Evolutionary conservation across 2,113 vertebrate species (phyloP), one percentile per base, ranked within the genome.

Genomic region (Pao palembangensis): DNA sequence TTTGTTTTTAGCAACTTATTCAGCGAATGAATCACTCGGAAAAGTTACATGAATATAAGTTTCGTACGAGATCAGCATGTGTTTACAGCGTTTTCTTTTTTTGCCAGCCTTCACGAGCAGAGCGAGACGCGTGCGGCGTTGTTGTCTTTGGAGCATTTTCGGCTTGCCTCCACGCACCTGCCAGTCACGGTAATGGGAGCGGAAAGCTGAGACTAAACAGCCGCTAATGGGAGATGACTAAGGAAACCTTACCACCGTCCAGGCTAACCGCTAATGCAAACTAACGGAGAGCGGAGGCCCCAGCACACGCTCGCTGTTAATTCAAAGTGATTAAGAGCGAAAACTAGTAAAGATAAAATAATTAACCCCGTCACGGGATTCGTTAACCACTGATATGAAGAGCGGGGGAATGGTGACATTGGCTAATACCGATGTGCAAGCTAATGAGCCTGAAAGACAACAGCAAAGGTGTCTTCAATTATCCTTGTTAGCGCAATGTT

Each of bases 151-250:
- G 55, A 66, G 61, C 44, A 20, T 70, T 55, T 71, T 52, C 38
- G 60, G 55, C 69, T 79, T 67, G 58, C 47, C 55, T 82, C 75
- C 52, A 61, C 49, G 55, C 62, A 46, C 47, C 59, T 80, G 83
- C 85, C 84, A 83, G 25, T 90, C 83, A 83, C 50, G 44, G 56
- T 85, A 85, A 89, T 78, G 41, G 60, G 78, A 87, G 58, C 67
- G 49, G 85, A 88, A 78, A 71, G 80, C 78, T 52, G 57, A 15
- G 53, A 54, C 72, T 84, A 80, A 89, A 78, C 59, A 74, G 64
- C 61, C 48, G 51, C 86, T 86, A 86, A 89, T 85, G 53, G 73
- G 66, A 84, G 67, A 71, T 74, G 82, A 88, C 75, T 61, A 74
- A 54, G 46, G 68, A 84, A 89, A 84, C 79, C 71, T 79, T 72